A percentile compares a stretch with the other conserved stretches of the same genome.
Evolutionary conservation across 2,113 vertebrate genomes (phyloP).

Genomic region (Columba livia): DNA sequence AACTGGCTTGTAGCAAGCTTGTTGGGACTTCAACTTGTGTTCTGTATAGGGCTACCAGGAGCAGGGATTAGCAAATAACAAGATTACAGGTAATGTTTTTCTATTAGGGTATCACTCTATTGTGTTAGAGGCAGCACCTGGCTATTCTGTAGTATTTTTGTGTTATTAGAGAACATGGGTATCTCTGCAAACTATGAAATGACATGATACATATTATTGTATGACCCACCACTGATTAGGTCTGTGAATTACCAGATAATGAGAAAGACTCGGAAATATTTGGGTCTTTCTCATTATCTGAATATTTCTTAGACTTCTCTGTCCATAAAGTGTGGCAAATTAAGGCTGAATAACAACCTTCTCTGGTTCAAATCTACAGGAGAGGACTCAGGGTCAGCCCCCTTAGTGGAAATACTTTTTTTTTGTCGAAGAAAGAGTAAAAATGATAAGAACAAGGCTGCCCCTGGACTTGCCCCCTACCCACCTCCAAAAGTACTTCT

Average conservation of each 20-base stretch:
- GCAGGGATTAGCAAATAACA: background rate
- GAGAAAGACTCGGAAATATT: background rate
- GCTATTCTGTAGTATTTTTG: background rate
- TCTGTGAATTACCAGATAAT: too few species aligned
- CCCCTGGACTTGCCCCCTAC: background rate
- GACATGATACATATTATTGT: background rate
- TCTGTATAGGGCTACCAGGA: background rate
- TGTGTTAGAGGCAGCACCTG: background rate
- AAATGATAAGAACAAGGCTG: background rate
- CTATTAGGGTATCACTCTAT: background rate
- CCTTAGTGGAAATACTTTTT: background rate
- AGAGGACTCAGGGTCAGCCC: fast-evolving
- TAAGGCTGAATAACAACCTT: background rate
- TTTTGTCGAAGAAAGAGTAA: background rate
- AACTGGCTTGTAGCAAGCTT: background rate
- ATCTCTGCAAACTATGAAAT: too few species aligned
- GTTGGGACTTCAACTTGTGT: background rate
- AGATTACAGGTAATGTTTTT: background rate
- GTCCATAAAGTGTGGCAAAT: background rate
- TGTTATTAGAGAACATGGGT: conserved; percentile 12
- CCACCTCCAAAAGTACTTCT: background rate
- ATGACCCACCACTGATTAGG: background rate
- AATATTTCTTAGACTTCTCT: background rate
- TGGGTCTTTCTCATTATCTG: conserved; percentile 11
- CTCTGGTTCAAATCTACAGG: background rate